Percentiles rank a stretch among this genome's conserved stretches.
Evolutionary conservation across 2,888 invertebrate genomes (phyloP).

Genomic region (Antheraea assamensis): DNA sequence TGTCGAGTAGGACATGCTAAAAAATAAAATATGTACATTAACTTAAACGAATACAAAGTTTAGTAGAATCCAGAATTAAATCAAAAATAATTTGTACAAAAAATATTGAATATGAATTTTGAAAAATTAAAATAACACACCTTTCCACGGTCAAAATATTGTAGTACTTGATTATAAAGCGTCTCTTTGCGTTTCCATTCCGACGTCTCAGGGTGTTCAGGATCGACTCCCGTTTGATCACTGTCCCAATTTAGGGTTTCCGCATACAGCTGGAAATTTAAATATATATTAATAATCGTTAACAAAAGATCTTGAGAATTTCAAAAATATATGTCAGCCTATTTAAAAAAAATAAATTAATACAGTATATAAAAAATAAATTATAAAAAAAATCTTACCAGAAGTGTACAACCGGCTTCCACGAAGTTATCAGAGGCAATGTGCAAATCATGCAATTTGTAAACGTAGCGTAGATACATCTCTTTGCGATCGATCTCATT

Average conservation of each 20-base stretch:
- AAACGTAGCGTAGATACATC: constrained; percentile 97
- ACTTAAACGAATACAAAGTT: too few species aligned
- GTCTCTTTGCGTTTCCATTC: constrained; percentile 96
- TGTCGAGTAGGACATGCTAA: too few species aligned
- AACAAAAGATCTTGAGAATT: neutral
- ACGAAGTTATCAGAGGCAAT: constrained; percentile 95
- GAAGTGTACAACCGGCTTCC: constrained; percentile 96
- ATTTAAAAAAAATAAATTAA: neutral
- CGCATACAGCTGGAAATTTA: constrained; percentile 86
- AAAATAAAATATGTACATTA: too few species aligned
- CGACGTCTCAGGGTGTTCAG: constrained; percentile 87
- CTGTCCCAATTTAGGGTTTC: constrained; percentile 94
- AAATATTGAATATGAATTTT: neutral
- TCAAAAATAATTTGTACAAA: neutral
- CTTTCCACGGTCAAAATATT: constrained; percentile 97
- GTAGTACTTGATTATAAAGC: constrained; percentile 93
- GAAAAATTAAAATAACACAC: constrained; percentile 58
- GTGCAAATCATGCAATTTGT: constrained; percentile 96
- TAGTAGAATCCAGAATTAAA: too few species aligned
- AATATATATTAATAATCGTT: constrained; percentile 24
- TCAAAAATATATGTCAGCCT: neutral
- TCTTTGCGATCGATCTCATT: constrained; percentile 97
- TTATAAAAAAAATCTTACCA: constrained; percentile 63
- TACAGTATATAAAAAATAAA: too few species aligned
- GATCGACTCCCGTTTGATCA: constrained; percentile 85